phyloP scores from a whole-genome alignment of 2,888 invertebrate genomes.

The Platynereis dumerilii region DNA sequence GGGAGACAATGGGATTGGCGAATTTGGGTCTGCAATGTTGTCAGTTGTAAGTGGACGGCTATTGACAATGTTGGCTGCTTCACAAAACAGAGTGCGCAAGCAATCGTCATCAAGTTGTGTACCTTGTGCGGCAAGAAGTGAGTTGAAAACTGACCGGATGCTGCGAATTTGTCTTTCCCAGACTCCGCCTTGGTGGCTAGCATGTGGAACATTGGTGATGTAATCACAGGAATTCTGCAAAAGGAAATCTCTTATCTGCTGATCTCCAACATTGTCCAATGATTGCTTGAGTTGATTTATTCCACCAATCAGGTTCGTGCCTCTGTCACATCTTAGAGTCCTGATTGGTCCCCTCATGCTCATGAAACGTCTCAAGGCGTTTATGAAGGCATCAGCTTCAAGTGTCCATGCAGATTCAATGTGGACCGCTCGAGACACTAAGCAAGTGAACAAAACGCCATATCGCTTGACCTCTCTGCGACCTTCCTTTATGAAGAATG shows the following conservation, averaged over 20 bases:
- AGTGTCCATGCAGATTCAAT: conserved; percentile 41
- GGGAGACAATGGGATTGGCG: conserved; percentile 23
- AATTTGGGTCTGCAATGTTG: conserved; percentile 22
- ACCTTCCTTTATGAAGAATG: conserved; percentile 40
- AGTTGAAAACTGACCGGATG: no score
- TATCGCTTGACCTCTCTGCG: conserved; percentile 40
- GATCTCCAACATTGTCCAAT: no score
- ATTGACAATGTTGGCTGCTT: conserved; percentile 34
- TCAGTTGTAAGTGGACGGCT: conserved; percentile 34
- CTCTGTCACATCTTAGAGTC: conserved; percentile 39
- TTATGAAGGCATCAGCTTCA: conserved; percentile 42
- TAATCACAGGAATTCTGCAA: no score
- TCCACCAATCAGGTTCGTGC: conserved; percentile 44
- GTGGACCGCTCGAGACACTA: conserved; percentile 41
- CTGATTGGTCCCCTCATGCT: conserved; percentile 37
- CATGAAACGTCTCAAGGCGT: conserved; percentile 38
- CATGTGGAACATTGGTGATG: conserved; percentile 24
- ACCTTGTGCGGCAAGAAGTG: no score
- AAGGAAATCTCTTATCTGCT: no score
- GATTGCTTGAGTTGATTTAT: conserved; percentile 27
- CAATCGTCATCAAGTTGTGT: no score
- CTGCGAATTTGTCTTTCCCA: conserved; percentile 32
- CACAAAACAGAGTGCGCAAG: conserved; percentile 36
- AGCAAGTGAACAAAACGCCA: conserved; percentile 42
- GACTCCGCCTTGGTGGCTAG: no score